These are phyloP conservation scores for Potorous gilbertii DNA, from an alignment of 2,797 vertebrate genomes.

Conservation along the genomic window DNA sequence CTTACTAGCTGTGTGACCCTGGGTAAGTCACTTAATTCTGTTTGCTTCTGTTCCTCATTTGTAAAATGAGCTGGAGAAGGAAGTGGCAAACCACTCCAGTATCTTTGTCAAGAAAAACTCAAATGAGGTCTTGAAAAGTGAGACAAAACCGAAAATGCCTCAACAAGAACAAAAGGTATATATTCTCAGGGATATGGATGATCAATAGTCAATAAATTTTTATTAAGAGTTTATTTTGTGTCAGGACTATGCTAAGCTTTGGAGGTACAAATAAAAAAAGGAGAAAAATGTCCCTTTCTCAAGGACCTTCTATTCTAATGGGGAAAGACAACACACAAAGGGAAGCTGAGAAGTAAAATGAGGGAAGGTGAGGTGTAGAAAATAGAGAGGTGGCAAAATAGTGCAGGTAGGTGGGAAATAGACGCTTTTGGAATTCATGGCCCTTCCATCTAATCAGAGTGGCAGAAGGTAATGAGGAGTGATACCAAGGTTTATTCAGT, in stretches of 20 bases:
- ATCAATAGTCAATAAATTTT: neutral
- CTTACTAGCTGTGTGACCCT: neutral
- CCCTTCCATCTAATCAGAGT: neutral
- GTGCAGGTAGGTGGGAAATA: neutral
- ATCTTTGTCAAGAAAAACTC: neutral
- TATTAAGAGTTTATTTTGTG: neutral
- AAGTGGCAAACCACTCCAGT: neutral
- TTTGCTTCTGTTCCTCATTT: neutral
- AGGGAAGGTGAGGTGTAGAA: neutral
- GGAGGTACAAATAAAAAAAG: neutral
- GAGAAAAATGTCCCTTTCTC: neutral
- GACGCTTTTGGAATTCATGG: neutral
- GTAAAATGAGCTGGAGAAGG: neutral
- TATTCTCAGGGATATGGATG: neutral
- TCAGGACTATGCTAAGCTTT: neutral
- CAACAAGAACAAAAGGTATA: neutral
- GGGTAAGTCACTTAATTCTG: neutral
- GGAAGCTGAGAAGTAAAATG: neutral
- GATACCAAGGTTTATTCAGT: neutral
- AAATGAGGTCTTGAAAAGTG: neutral
- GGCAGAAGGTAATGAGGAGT: neutral
- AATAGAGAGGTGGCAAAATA: neutral
- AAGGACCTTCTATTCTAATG: neutral
- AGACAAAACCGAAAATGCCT: neutral
- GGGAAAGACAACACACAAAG: neutral